Conservation (phyloP, 2,113 vertebrate genomes). For the Cyanoderma ruficeps region DNA sequence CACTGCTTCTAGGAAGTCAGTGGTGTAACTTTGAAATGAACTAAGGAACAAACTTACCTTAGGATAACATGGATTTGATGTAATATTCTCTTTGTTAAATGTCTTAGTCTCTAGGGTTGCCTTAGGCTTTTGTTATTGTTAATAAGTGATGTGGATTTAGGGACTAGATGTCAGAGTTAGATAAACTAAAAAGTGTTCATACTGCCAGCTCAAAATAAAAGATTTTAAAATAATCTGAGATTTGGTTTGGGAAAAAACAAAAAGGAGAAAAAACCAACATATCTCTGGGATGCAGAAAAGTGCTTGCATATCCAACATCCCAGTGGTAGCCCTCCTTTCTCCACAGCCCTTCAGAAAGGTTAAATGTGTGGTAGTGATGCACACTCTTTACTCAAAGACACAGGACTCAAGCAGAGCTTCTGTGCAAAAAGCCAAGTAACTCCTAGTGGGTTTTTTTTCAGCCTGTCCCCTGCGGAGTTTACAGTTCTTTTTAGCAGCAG, state of each 20-base stretch:
- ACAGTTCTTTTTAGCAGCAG: neutral
- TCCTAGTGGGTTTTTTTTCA: neutral
- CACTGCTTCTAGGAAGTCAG: neutral
- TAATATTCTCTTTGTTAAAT: neutral
- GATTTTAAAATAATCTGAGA: neutral
- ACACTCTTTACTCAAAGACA: neutral
- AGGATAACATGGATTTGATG: neutral
- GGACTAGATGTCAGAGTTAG: neutral
- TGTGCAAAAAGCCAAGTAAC: neutral
- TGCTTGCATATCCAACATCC: neutral
- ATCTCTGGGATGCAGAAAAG: neutral
- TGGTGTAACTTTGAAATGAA: neutral
- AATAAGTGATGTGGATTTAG: neutral
- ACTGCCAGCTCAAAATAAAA: neutral
- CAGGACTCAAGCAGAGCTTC: neutral
- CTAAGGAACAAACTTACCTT: neutral
- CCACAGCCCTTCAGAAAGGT: neutral
- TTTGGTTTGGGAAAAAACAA: neutral
- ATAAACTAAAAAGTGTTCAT: neutral
- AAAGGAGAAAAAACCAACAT: neutral
- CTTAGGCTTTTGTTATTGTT: neutral
- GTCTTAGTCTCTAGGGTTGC: neutral
- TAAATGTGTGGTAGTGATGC: neutral
- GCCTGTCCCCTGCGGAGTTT: neutral
- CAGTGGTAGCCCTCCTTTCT: neutral